These are phyloP conservation scores for Hypothenemus hampei DNA, from an alignment of 1,140 invertebrate species.

Conservation along the genomic window DNA sequence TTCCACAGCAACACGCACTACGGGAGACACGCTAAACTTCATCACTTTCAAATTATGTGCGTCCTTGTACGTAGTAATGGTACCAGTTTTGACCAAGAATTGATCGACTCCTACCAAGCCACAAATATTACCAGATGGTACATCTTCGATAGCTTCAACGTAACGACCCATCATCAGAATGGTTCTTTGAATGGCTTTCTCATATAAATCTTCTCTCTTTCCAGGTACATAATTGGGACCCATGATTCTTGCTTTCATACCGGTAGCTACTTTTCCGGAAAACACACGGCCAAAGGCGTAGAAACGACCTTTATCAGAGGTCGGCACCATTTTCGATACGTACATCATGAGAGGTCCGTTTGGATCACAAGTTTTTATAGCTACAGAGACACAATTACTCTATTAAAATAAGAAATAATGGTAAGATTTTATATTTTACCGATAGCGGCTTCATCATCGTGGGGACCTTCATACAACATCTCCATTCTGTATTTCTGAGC, in stretches of 20 bases:
- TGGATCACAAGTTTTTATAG: conserved; percentile 82
- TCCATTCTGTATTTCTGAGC: conserved; percentile 99
- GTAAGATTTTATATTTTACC: conserved; percentile 46
- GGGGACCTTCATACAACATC: conserved; percentile 97
- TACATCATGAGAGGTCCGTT: conserved; percentile 99
- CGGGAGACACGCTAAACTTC: conserved; percentile 99
- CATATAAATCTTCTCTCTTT: conserved; percentile 98
- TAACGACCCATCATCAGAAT: conserved; percentile 99
- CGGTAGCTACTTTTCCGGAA: conserved; percentile 91
- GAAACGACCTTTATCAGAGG: conserved; percentile 98
- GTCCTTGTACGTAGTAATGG: conserved; percentile 97
- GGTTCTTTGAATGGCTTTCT: conserved; percentile 98
- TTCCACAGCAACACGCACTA: conserved; percentile 98
- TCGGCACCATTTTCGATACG: conserved; percentile 99
- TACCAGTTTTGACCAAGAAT: conserved; percentile 98
- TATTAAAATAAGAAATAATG: conserved; percentile 5
- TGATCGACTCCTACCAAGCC: conserved; percentile 99
- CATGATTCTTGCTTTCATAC: conserved; percentile 96
- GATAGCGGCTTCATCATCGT: conserved; percentile 93
- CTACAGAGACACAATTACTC: conserved; percentile 1
- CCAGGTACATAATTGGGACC: conserved; percentile 96
- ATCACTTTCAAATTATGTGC: conserved; percentile 99
- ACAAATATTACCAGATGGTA: conserved; percentile 99
- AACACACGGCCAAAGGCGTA: conserved; percentile 99
- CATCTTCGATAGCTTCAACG: conserved; percentile 98